These are phyloP conservation scores for Euphydryas editha DNA, from an alignment of 2,888 invertebrate species.

Conservation along the genomic window DNA sequence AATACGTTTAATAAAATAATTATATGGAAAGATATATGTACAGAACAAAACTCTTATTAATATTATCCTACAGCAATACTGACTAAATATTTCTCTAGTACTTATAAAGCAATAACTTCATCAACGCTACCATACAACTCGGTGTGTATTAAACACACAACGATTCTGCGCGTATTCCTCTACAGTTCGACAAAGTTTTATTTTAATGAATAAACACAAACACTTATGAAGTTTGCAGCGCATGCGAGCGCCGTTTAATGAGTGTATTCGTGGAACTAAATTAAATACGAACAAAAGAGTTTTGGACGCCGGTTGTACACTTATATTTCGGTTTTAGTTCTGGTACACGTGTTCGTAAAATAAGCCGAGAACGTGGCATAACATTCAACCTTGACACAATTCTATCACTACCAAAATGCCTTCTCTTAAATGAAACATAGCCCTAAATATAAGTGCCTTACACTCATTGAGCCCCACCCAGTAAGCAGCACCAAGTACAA, in stretches of 20 bases:
- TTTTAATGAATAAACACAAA: conserved; percentile 1
- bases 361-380: no score
- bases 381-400: no score
- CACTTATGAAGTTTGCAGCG: not conserved
- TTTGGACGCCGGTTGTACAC: not conserved
- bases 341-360: no score
- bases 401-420: no score
- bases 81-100: not conserved
- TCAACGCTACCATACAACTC: not conserved
- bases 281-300: not conserved
- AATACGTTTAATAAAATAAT: not conserved
- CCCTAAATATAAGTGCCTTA: no score
- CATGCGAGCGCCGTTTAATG: not conserved
- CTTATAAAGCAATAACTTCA: not conserved
- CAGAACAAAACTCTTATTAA: no score
- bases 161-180: not conserved
- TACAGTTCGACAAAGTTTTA: not conserved
- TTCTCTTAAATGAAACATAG: no score
- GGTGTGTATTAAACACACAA: not conserved
- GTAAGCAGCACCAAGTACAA: no score
- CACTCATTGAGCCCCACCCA: no score
- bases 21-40: not conserved
- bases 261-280: not conserved
- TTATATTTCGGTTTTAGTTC: not conserved
- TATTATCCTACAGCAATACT: not conserved